phyloP scores from a whole-genome alignment of 2,888 invertebrate species.

The Sacculina carcini region DNA sequence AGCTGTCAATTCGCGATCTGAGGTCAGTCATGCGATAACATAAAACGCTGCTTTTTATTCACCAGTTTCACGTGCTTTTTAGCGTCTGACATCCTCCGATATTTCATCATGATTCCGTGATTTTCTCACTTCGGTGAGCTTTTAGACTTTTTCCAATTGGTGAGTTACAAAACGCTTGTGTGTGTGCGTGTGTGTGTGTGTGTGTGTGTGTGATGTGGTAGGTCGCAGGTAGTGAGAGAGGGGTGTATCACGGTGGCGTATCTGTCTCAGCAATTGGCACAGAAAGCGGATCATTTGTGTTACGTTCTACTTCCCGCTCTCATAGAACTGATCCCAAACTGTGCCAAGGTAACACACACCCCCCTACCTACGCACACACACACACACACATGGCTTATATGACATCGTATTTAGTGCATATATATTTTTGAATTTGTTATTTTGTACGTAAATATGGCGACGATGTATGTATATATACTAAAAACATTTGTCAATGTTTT shows the following conservation, averaged over 20 bases:
- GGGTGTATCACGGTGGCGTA: conserved; percentile 82
- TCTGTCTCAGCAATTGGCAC: conserved; percentile 54
- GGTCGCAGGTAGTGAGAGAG: conserved; percentile 77
- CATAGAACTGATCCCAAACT: conserved; percentile 73
- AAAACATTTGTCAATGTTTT: no score
- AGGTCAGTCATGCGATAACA: background rate
- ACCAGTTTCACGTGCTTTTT: no score
- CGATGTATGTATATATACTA: no score
- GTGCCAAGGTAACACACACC: conserved; percentile 69
- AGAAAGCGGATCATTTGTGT: conserved; percentile 57
- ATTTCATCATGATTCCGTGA: no score
- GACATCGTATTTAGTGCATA: no score
- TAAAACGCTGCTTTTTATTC: background rate
- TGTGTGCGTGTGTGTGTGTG: background rate
- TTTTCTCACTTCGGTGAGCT: no score
- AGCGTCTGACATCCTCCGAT: background rate
- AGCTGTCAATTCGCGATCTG: conserved; percentile 26
- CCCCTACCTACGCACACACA: no score
- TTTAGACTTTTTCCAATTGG: no score
- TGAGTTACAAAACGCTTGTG: no score
- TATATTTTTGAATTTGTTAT: conserved; percentile 16
- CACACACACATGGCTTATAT: no score
- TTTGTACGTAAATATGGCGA: background rate
- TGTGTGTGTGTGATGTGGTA: conserved; percentile 6
- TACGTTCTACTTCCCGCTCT: conserved; percentile 53